Evolutionary conservation across 2,888 invertebrate species (phyloP), one percentile per base, ranked within the genome.

Genomic region (Eupithecia insigniata): DNA sequence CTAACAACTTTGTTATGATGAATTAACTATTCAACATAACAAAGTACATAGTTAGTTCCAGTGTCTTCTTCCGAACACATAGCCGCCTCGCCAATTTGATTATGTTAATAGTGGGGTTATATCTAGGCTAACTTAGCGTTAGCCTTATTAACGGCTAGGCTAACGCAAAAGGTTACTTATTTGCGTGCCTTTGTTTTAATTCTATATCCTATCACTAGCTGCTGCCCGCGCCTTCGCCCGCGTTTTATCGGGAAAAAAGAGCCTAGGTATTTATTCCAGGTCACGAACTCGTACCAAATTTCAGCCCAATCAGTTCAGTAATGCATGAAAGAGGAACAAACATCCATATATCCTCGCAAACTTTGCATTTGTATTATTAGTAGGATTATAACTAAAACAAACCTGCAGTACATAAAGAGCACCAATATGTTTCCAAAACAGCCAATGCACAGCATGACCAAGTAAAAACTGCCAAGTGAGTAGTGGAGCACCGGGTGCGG

Each of bases 341-440:
- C n/a, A n/a, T n/a, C n/a, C n/a, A n/a, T n/a, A n/a, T n/a, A n/a
- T n/a, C n/a, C n/a, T n/a, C n/a, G n/a, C n/a, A n/a, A n/a, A n/a
- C n/a, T n/a, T n/a, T n/a, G n/a, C n/a, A n/a, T n/a, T n/a, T n/a
- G n/a, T n/a, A n/a, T n/a, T 34, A 34, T 34, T 6, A 34, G 4
- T 34, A 39, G n/a, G n/a, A n/a, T 46, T 2, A 62, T 22, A 51
- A 69, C 51, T 43, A 46, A 46, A 65, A 74, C 78, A 26, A 68
- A 97, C 97, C 96, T 96, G 80, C 95, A 86, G 85, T 96, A 97
- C 95, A 97, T 96, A 78, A 95, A 94, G 74, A 97, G 95, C 65
- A 97, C 97, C 51, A 96, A 91, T 10, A 94, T 92, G 85, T 97
- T 97, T 69, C 97, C 97, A 58, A 94, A 90, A 71, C 95, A 92